phyloP scores from a whole-genome alignment of 2,113 vertebrate genomes.

The Cyprinodon tularosa region DNA sequence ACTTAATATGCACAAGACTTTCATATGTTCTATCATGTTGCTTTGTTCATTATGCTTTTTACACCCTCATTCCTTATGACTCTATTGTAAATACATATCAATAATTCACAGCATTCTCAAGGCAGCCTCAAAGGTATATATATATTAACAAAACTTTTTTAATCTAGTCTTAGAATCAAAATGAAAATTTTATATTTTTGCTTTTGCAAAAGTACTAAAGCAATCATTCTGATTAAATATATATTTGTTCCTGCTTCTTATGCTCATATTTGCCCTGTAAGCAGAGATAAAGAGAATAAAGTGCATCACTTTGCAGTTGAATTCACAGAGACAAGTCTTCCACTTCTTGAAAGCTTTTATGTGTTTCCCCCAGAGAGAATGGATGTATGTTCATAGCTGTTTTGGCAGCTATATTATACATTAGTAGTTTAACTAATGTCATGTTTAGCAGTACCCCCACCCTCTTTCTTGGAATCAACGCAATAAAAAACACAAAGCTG shows the following conservation, averaged over 20 bases:
- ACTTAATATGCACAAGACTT: not conserved
- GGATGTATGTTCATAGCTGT: constrained; percentile 2
- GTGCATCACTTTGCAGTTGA: constrained; percentile 19
- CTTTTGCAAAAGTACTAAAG: constrained; percentile 35
- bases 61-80: constrained; percentile 5
- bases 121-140: constrained; percentile 33
- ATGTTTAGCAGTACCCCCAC: not conserved
- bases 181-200: constrained; percentile 45
- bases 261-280: constrained; percentile 40
- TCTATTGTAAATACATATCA: constrained; percentile 36
- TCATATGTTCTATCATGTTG: constrained; percentile 2
- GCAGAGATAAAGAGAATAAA: constrained; percentile 52
- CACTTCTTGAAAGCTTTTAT: constrained; percentile 21
- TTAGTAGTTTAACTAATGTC: constrained; percentile 4
- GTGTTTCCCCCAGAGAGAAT: constrained; percentile 1
- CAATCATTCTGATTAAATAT: constrained; percentile 53
- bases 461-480: not conserved
- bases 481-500: not conserved
- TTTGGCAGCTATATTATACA: constrained; percentile 5
- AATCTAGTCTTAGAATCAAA: constrained; percentile 27
- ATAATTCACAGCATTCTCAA: constrained; percentile 46
- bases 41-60: constrained; percentile 5
- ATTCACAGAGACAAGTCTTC: constrained; percentile 21
- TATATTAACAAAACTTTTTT: constrained; percentile 30
- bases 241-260: constrained; percentile 41